A percentile compares a stretch with the other conserved stretches of the same genome.
Conservation (phyloP, 2,113 vertebrate genomes). For the Brachypodius melanocephalos region DNA sequence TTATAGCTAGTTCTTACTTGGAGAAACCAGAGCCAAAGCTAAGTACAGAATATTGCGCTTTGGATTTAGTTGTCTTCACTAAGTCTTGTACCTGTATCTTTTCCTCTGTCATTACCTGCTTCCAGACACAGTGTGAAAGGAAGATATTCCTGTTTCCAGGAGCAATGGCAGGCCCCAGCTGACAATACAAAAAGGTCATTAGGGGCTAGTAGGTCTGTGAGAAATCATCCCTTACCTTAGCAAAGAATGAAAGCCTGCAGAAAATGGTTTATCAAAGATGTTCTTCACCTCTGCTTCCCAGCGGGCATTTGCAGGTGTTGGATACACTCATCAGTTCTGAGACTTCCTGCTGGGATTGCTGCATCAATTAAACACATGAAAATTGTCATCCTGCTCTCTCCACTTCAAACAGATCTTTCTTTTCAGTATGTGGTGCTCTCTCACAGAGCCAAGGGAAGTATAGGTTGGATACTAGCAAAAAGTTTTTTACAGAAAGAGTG, state of each 20-base stretch:
- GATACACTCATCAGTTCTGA: background rate
- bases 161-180: background rate
- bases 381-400: background rate
- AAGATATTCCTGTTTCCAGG: background rate
- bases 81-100: background rate
- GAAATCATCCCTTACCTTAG: conserved; percentile 5
- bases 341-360: conserved; percentile 14
- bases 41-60: background rate
- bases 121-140: background rate
- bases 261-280: conserved; percentile 46
- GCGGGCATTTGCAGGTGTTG: background rate
- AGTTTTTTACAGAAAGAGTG: background rate
- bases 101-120: background rate
- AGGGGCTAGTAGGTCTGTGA: background rate
- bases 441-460: background rate
- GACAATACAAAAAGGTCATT: background rate
- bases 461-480: background rate
- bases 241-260: background rate
- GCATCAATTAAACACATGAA: background rate
- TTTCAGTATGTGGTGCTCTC: background rate
- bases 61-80: background rate
- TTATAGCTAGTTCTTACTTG: background rate
- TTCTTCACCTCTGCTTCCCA: conserved; percentile 19
- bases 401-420: background rate
- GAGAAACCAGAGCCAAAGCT: background rate